Base-by-base conservation (phyloP, 2,113 vertebrate species). In the Callipepla californica region DNA sequence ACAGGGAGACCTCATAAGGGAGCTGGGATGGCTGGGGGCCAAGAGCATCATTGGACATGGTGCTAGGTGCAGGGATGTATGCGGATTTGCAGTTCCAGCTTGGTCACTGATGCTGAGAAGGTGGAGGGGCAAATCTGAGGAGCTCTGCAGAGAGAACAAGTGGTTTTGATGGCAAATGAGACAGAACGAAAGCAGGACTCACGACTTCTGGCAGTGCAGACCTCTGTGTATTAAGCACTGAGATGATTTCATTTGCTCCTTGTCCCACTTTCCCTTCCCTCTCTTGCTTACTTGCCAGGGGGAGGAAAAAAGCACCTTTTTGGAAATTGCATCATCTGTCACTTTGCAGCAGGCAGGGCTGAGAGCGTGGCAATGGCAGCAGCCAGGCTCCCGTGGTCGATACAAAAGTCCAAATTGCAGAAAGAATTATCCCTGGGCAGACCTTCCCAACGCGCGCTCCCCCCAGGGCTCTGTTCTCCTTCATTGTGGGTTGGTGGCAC, bases 31-130 rank as follows among this genome's bases (percentile, higher is more conserved):
- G 36, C 5, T 89, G 34, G 34, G 13, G 10, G 28, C 16, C 21
- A 47, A 62, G n/a, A 58, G 45, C 45, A 47, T 7, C 3, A 0
- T 0, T 30, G 26, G 42, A 14, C 15, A 44, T 68, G 30, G 34
- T 44, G 12, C 20, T 9, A 32, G 13, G n/a, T 34, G 28, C 9
- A 6, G 13, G n/a, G 20, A 5, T 69, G 47, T 17, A 12, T 47
- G 28, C 12, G 79, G 22, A 11, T 47, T 72, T 86, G 36, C 28
- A 70, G 0, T 58, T 79, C 47, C n/a, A 62, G n/a, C 34, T 30
- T 63, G 19, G 40, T 8, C 7, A 16, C 30, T 55, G 4, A 32
- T 6, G 6, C 40, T 26, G 42, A 13, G 10, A 47, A 17, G 66
- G 40, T 40, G 40, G 50, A 13, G 10, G 51, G 17, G 66, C 42